phyloP scores from a whole-genome alignment of 2,888 invertebrate species.

The Dicyrtomina minuta region DNA sequence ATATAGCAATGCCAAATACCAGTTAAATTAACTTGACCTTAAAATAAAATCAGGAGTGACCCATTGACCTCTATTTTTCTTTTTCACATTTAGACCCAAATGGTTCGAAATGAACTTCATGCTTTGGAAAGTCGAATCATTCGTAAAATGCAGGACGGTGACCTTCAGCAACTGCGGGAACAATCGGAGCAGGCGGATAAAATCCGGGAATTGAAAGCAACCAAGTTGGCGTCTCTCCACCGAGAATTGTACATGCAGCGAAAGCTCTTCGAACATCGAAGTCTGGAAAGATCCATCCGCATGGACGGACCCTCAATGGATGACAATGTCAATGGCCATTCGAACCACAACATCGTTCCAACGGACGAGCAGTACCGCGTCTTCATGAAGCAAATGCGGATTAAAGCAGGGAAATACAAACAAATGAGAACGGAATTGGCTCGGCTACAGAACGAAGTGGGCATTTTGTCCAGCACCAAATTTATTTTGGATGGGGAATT shows the following conservation, averaged over 20 bases:
- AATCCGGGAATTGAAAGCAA: conserved; percentile 1
- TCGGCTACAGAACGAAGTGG: conserved; percentile 23
- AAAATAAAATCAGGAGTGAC: too few species aligned
- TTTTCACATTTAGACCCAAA: conserved; percentile 18
- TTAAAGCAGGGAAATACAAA: conserved; percentile 24
- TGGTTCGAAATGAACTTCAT: conserved; percentile 14
- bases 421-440: conserved; percentile 15
- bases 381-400: conserved; percentile 25
- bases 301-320: too few species aligned
- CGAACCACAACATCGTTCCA: not conserved
- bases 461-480: conserved; percentile 27
- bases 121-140: conserved; percentile 18
- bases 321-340: too few species aligned
- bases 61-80: too few species aligned
- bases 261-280: conserved; percentile 17
- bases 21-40: too few species aligned
- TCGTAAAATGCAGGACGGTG: conserved; percentile 19
- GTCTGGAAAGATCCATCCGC: not conserved
- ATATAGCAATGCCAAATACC: too few species aligned
- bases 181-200: conserved; percentile 14
- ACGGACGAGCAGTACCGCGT: conserved; percentile 23
- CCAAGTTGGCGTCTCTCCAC: conserved; percentile 3
- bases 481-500: conserved; percentile 28
- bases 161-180: conserved; percentile 23
- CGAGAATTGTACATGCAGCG: conserved; percentile 13